These are phyloP conservation scores for Steinernema hermaphroditum DNA, from an alignment of 2,888 invertebrate species.

Conservation along the genomic window DNA sequence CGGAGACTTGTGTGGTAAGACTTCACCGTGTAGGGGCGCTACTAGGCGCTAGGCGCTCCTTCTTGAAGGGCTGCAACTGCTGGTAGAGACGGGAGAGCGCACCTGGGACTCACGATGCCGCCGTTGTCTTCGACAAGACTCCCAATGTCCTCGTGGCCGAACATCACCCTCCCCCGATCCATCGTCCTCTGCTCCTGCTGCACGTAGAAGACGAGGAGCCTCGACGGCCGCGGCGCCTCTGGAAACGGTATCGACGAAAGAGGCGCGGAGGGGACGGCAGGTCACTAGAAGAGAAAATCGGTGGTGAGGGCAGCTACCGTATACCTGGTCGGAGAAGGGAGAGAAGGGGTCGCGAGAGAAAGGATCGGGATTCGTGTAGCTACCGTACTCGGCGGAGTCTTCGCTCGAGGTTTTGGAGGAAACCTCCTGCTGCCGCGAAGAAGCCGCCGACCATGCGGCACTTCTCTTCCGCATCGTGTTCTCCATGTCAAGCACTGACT, in stretches of 20 bases:
- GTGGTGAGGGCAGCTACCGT: too few species aligned
- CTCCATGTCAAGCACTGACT: constrained; percentile 29
- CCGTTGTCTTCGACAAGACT: constrained; percentile 17
- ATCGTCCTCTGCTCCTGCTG: constrained; percentile 41
- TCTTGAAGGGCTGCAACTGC: background rate
- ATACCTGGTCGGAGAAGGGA: constrained; percentile 1
- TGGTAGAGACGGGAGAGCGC: background rate
- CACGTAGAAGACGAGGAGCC: constrained; percentile 21
- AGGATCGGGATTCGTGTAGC: constrained; percentile 3
- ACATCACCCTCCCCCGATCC: constrained; percentile 50
- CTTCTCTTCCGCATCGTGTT: constrained; percentile 28
- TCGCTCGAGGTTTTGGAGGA: constrained; percentile 22
- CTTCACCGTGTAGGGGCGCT: constrained; percentile 14
- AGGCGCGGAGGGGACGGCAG: too few species aligned
- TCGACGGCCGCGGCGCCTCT: constrained; percentile 44
- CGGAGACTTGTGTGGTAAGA: constrained; percentile 20
- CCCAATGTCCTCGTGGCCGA: constrained; percentile 33
- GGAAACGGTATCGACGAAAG: constrained; percentile 20
- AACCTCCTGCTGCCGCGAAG: background rate
- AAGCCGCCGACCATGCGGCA: constrained; percentile 16
- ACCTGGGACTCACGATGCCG: background rate
- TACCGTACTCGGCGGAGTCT: background rate
- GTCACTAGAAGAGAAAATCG: too few species aligned
- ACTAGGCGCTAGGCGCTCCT: background rate
- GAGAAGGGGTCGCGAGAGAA: background rate